These are phyloP conservation scores for Galeopterus variegatus DNA, from an alignment of 2,113 vertebrate genomes.

Conservation along the genomic window DNA sequence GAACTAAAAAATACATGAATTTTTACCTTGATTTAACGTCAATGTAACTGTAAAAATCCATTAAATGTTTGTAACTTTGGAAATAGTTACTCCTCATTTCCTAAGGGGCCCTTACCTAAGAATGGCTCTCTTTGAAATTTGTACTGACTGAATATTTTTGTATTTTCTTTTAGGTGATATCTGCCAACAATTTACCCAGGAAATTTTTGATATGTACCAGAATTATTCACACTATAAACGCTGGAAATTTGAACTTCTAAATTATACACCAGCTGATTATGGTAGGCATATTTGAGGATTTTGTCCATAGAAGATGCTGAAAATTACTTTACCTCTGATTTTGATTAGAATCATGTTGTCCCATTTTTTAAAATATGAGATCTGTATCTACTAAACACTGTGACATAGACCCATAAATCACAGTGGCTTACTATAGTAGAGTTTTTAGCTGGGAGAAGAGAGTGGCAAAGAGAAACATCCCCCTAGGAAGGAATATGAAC, in stretches of 20 bases:
- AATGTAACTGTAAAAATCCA: conserved; percentile 61
- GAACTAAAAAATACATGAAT: neutral
- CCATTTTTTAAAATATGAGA: neutral
- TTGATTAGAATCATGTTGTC: neutral
- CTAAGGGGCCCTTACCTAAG: neutral
- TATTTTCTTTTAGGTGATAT: conserved; percentile 93
- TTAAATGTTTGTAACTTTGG: conserved; percentile 28
- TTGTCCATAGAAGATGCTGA: neutral
- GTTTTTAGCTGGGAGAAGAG: neutral
- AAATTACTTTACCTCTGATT: conserved; percentile 54
- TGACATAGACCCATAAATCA: neutral
- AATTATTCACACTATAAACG: conserved; percentile 92
- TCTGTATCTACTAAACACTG: neutral
- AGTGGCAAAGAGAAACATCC: neutral
- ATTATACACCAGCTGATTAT: conserved; percentile 93
- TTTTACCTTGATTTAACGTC: conserved; percentile 64
- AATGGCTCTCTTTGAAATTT: neutral
- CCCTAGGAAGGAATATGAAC: neutral
- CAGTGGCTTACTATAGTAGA: neutral
- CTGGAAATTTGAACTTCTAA: conserved; percentile 95
- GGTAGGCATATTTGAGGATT: conserved; percentile 87
- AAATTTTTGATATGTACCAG: conserved; percentile 98
- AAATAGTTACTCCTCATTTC: conserved; percentile 38
- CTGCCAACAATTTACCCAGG: conserved; percentile 97
- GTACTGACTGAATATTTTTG: conserved; percentile 30